Evolutionary conservation across 2,797 vertebrate species (phyloP).

Genomic region (Karalla daura): DNA sequence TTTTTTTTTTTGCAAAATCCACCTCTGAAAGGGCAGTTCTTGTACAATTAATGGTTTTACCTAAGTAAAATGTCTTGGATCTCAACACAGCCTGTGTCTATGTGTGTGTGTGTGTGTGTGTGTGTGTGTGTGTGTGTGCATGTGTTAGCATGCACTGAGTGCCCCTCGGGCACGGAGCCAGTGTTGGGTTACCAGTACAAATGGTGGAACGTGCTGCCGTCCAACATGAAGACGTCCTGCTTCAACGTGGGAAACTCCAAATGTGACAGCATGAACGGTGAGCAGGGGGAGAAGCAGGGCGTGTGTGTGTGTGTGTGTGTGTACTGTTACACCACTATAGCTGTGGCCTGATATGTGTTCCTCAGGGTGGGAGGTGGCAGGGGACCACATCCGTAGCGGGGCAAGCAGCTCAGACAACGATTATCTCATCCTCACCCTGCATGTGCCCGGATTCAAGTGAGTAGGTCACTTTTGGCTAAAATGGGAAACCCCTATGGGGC

Average conservation of each 20-base stretch:
- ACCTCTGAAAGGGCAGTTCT: slow-evolving; percentile 1
- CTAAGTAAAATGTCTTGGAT: background rate
- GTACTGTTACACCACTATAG: no score
- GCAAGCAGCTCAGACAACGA: slow-evolving; percentile 95
- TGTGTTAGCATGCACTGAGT: slow-evolving; percentile 87
- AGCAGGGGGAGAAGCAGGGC: no score
- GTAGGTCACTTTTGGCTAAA: no score
- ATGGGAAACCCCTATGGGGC: no score
- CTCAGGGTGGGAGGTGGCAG: slow-evolving; percentile 96
- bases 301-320: no score
- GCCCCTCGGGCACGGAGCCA: slow-evolving; percentile 95
- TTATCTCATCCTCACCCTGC: slow-evolving; percentile 95
- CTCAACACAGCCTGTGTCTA: slow-evolving; percentile 23
- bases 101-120: background rate
- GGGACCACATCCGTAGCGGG: slow-evolving; percentile 93
- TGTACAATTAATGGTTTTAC: slow-evolving; percentile 15
- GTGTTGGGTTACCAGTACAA: slow-evolving; percentile 94
- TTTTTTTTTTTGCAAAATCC: no score
- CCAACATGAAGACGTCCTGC: slow-evolving; percentile 97
- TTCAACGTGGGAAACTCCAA: slow-evolving; percentile 97
- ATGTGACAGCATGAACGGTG: slow-evolving; percentile 96
- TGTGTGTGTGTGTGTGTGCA: slow-evolving; percentile 22
- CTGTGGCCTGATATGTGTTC: background rate
- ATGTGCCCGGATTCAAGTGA: slow-evolving; percentile 96
- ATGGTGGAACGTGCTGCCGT: slow-evolving; percentile 97